Evolutionary conservation across 2,113 vertebrate species (phyloP), one percentile per base, ranked within the genome.

Genomic region (Rhombomys opimus): DNA sequence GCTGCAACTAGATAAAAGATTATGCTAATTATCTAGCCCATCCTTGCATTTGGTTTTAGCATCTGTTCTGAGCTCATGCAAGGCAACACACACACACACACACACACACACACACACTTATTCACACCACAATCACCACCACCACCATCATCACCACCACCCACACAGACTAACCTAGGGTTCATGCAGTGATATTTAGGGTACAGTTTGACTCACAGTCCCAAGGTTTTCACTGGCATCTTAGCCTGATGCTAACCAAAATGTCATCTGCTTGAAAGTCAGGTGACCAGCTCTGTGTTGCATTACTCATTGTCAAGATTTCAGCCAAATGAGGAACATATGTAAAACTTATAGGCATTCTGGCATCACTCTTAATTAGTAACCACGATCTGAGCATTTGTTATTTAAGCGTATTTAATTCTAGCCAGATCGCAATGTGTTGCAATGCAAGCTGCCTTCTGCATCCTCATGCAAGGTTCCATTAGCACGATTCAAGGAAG

Each of bases 391-490:
- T 97, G 94, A 98, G 97, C 97, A 97, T 98, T 98, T 98, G 97
- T 97, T 98, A 98, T 98, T 98, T 98, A 98, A 98, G 88, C 98
- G 98, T 98, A 97, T 98, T 98, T 98, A 97, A 98, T 97, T 98
- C 87, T 87, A 98, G 98, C 96, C 94, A 96, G 97, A 96, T 97
- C 97, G 97, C 93, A 97, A 95, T 84, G 90, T 97, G 87, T 96
- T 97, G 97, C 94, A 96, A 97, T 81, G 72, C 96, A 98, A 97
- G 91, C 98, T 96, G 94, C 96, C 97, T 77, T 88, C 94, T 96
- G 93, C 93, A 95, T 97, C 98, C 97, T 97, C 96, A 41, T 95
- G 95, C 65, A 80, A 97, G 93, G 92, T 97, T 98, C 92, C 92
- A 82, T 96, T 93, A 96, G 94, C 94, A 96, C 2, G 52, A 90